Percentiles rank a stretch among this genome's conserved stretches.
Evolutionary conservation across 2,888 invertebrate species (phyloP).

Genomic region (Mythimna impura): DNA sequence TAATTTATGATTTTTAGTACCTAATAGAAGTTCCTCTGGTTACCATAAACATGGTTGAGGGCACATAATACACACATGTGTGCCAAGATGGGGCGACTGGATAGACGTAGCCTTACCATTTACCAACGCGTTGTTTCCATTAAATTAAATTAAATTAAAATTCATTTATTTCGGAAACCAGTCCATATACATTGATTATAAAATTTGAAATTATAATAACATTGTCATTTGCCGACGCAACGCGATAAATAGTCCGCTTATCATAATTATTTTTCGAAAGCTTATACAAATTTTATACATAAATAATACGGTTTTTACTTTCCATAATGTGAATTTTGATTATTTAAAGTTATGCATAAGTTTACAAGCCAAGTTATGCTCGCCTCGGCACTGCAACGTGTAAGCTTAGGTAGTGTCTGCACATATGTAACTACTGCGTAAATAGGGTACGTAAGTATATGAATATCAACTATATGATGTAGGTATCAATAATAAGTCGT

Average conservation of each 20-base stretch:
- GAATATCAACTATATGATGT: conserved; percentile 3
- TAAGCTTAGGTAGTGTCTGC: conserved; percentile 28
- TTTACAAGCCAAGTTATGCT: conserved; percentile 6
- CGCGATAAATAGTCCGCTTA: background rate
- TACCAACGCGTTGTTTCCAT: background rate
- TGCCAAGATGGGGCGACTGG: too few relatives aligned
- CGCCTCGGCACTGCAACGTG: background rate
- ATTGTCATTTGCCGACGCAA: background rate
- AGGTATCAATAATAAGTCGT: background rate
- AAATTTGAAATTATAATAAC: too few relatives aligned
- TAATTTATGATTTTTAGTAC: background rate
- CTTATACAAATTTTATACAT: background rate
- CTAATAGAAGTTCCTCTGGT: background rate
- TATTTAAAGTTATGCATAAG: background rate
- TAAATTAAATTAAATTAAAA: too few relatives aligned
- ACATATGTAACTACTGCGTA: conserved; percentile 7
- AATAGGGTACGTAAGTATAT: background rate
- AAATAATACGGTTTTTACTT: background rate
- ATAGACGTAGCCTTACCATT: background rate
- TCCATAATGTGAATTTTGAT: background rate
- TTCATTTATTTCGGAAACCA: too few relatives aligned
- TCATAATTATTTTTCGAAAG: background rate
- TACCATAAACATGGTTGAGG: background rate
- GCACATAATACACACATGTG: background rate
- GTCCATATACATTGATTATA: too few relatives aligned